phyloP scores from a whole-genome alignment of 2,797 vertebrate genomes.

The Rhinoraja longicauda region DNA sequence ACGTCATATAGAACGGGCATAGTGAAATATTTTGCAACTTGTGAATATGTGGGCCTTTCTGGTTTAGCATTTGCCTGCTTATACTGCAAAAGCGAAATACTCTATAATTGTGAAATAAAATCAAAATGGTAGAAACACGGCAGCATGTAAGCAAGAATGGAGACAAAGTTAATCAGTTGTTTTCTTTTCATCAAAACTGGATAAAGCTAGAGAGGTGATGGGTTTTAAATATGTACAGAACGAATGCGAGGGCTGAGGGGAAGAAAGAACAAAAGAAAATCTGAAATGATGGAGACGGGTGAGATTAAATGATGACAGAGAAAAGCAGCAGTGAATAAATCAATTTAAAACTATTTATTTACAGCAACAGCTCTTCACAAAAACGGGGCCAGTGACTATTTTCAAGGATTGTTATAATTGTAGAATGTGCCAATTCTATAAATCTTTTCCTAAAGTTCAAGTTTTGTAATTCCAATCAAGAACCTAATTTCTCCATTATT shows the following conservation, averaged over 20 bases:
- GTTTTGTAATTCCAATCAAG: background rate
- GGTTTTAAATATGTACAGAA: background rate
- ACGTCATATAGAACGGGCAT: background rate
- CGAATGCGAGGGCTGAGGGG: background rate
- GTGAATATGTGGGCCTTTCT: background rate
- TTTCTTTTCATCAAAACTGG: background rate
- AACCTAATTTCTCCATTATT: background rate
- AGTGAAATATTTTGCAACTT: background rate
- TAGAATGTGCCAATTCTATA: background rate
- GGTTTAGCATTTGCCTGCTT: background rate
- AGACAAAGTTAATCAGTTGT: background rate
- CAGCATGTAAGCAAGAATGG: background rate
- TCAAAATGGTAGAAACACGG: background rate
- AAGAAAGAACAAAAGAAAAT: background rate
- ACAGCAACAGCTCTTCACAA: background rate
- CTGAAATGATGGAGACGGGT: background rate
- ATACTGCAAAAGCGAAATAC: background rate
- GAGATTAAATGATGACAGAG: background rate
- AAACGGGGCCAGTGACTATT: background rate
- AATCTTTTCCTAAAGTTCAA: background rate
- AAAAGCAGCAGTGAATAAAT: background rate
- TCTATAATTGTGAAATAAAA: background rate
- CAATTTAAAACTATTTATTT: background rate
- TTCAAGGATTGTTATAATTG: background rate
- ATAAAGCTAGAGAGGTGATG: background rate